Evolutionary conservation across 2,888 invertebrate genomes (phyloP).

Genomic region (Eupithecia inturbata): DNA sequence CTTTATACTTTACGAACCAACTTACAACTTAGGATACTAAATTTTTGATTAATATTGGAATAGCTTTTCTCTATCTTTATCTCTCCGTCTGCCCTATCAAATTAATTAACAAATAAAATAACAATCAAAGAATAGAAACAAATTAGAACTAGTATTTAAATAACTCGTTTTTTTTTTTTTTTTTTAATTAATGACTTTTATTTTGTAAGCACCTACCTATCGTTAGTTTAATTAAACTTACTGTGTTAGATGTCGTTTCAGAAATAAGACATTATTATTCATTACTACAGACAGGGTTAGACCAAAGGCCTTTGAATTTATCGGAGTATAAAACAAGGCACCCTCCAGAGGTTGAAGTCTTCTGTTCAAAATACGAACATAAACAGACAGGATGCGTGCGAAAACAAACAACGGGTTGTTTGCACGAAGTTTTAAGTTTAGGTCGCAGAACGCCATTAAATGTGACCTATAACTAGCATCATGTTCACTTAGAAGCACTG

Average conservation of each 20-base stretch:
- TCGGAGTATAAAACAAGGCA: background rate
- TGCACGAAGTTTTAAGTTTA: constrained; percentile 6
- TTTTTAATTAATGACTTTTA: too few species aligned
- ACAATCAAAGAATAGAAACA: too few species aligned
- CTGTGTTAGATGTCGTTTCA: too few species aligned
- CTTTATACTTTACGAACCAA: background rate
- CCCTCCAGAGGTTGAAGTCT: background rate
- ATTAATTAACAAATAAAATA: too few species aligned
- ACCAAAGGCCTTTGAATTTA: background rate
- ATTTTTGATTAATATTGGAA: background rate
- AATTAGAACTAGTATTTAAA: too few species aligned
- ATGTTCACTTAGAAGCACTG: background rate
- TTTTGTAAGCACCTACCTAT: too few species aligned
- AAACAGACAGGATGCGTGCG: background rate
- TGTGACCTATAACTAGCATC: background rate
- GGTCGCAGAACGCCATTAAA: background rate
- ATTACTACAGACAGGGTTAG: background rate
- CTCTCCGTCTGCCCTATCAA: too few species aligned
- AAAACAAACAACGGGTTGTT: constrained; percentile 4
- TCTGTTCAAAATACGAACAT: constrained; percentile 1
- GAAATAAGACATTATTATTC: background rate
- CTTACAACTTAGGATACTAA: background rate
- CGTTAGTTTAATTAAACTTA: too few species aligned
- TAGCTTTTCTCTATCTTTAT: too few species aligned
- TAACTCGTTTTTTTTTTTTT: too few species aligned